Percentiles rank a stretch among this genome's conserved stretches.
Conservation (phyloP, 2,888 invertebrate genomes). For the Pemphredon lugubris region DNA sequence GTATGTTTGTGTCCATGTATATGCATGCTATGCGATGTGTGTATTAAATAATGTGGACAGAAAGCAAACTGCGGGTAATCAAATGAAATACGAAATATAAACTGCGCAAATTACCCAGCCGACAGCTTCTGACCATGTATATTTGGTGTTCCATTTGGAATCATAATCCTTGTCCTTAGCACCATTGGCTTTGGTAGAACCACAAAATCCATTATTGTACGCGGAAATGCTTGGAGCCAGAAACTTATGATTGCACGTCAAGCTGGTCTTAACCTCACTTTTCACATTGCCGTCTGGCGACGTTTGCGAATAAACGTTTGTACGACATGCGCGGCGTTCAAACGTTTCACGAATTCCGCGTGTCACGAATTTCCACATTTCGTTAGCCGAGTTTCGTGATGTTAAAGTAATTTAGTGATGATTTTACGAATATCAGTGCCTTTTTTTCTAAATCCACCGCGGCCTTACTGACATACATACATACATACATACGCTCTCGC, state of each 20-base stretch:
- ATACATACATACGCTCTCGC: no score
- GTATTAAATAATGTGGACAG: no score
- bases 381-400: background rate
- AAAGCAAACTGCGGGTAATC: no score
- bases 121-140: conserved; percentile 75
- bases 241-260: conserved; percentile 63
- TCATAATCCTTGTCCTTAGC: conserved; percentile 66
- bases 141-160: conserved; percentile 72
- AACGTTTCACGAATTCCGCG: conserved; percentile 76
- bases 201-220: conserved; percentile 64
- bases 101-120: conserved; percentile 72
- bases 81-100: conserved; percentile 19
- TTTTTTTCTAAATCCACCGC: background rate
- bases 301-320: conserved; percentile 74
- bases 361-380: conserved; percentile 77
- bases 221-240: conserved; percentile 59
- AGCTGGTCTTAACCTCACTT: conserved; percentile 64
- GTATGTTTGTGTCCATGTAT: background rate
- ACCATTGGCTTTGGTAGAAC: conserved; percentile 61
- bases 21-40: no score
- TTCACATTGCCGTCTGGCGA: conserved; percentile 62
- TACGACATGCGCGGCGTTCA: conserved; percentile 73
- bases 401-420: no score
- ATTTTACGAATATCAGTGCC: no score
- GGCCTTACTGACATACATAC: conserved; percentile 3